Evolutionary conservation across 2,797 vertebrate genomes (phyloP), one percentile per base, ranked within the genome.

Genomic region (Chiloscyllium punctatum): DNA sequence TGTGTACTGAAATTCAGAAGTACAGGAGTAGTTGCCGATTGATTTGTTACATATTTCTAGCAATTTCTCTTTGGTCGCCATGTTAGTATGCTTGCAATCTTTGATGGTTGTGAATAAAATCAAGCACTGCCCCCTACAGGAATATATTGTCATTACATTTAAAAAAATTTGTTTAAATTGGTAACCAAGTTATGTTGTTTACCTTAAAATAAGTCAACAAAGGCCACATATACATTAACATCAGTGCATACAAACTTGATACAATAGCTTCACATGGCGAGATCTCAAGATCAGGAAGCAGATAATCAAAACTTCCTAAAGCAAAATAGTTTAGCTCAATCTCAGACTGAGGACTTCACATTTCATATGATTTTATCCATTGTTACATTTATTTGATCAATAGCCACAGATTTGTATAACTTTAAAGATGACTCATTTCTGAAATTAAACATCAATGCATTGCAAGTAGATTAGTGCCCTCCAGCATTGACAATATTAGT

Each of bases 81-180:
- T 37, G 18, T 91, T 68, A 18, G 25, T 92, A 25, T 37, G 37
- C 18, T 25, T 25, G 16, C n/a, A 92, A n/a, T 69, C 82, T 37
- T 27, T 27, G 62, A 92, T 0, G 25, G n/a, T 23, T 33, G 37
- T 23, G 62, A 69, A 92, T 92, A 69, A 92, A 92, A 92, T 92
- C 62, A 92, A 92, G 69, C 90, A 92, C 90, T 92, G 90, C 62
- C 90, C 90, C 66, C 66, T 69, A 66, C 66, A 92, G 90, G 68
- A 5, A 66, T 91, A 37, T 30, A 62, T 53, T 90, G 27, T 62
- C 33, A 66, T 5, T 66, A 66, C 4, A 91, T 23, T 18, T 16
- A 62, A 53, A 18, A n/a, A 7, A 5, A 9, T 86, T 37, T 68
- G 33, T 69, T n/a, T n/a, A 62, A 11, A 91, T 37, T 7, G 1